phyloP scores from a whole-genome alignment of 2,888 invertebrate species.

The Drosophila picticornis region DNA sequence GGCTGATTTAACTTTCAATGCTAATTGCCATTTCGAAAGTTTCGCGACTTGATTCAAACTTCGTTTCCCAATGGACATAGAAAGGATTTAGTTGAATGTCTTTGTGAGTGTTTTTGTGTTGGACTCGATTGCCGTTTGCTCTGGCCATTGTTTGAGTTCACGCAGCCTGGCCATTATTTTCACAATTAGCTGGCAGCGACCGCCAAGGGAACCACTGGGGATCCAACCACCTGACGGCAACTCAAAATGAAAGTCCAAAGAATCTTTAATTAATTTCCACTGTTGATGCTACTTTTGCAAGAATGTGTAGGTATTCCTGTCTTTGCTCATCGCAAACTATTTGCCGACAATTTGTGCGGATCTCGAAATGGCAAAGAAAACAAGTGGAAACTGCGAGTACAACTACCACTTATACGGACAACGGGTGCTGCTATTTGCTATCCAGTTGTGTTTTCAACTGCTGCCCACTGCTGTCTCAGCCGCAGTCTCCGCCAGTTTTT shows the following conservation, averaged over 20 bases:
- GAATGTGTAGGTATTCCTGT: constrained; percentile 30
- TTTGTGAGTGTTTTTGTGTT: constrained; percentile 17
- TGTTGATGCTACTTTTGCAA: constrained; percentile 7
- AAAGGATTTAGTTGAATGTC: constrained; percentile 23
- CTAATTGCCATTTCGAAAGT: constrained; percentile 78
- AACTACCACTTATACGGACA: constrained; percentile 35
- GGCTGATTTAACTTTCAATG: constrained; percentile 51
- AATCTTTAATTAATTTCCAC: constrained; percentile 72
- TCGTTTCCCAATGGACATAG: constrained; percentile 50
- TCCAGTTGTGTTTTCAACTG: constrained; percentile 27
- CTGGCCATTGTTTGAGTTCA: constrained; percentile 74
- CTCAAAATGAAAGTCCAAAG: constrained; percentile 43
- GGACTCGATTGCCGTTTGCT: constrained; percentile 60
- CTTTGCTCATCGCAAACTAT: constrained; percentile 59
- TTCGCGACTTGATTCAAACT: constrained; percentile 72
- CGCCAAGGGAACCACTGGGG: constrained; percentile 20
- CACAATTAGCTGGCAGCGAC: constrained; percentile 65
- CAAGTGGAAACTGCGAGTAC: constrained; percentile 18
- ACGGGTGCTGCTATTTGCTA: constrained; percentile 44
- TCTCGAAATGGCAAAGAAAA: constrained; percentile 33
- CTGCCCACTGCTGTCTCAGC: background rate
- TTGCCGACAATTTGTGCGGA: constrained; percentile 52
- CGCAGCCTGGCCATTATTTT: constrained; percentile 76
- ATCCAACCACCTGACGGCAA: constrained; percentile 57
- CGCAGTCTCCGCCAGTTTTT: constrained; percentile 48